phyloP scores from a whole-genome alignment of 1,140 invertebrate species.

The Trissolcus basalis region DNA sequence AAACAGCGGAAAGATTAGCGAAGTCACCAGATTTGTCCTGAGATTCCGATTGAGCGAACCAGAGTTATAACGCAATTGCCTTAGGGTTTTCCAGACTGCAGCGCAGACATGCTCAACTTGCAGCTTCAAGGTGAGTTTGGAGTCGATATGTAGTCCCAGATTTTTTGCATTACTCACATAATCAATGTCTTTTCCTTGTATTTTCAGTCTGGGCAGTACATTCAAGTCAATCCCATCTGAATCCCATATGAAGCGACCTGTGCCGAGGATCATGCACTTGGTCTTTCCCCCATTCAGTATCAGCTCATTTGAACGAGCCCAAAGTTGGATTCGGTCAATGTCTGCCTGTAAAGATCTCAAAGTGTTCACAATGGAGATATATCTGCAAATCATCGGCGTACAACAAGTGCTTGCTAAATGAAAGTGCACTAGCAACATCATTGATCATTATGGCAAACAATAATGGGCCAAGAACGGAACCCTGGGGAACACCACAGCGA shows the following conservation, averaged over 20 bases:
- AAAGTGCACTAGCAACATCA: neutral
- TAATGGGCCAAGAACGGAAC: neutral
- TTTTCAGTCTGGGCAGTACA: neutral
- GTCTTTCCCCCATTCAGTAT: neutral
- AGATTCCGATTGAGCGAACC: no score
- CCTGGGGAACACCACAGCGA: neutral
- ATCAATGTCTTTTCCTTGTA: neutral
- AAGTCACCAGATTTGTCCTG: no score
- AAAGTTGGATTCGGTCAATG: neutral
- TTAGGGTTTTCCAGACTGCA: neutral
- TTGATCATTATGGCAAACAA: neutral
- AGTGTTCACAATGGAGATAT: neutral
- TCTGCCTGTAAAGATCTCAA: neutral
- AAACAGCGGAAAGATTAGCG: no score
- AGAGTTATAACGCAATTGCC: no score
- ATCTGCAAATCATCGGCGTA: neutral
- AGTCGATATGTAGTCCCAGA: neutral
- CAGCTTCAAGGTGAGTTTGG: neutral
- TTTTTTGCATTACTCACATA: conserved; percentile 3
- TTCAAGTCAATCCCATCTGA: neutral
- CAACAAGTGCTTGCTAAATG: neutral
- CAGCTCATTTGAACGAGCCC: neutral
- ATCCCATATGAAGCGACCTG: neutral
- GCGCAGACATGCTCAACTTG: neutral
- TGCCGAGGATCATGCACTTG: neutral